These are phyloP conservation scores for Xenopus petersii DNA, from an alignment of 2,797 vertebrate species.

Conservation along the genomic window DNA sequence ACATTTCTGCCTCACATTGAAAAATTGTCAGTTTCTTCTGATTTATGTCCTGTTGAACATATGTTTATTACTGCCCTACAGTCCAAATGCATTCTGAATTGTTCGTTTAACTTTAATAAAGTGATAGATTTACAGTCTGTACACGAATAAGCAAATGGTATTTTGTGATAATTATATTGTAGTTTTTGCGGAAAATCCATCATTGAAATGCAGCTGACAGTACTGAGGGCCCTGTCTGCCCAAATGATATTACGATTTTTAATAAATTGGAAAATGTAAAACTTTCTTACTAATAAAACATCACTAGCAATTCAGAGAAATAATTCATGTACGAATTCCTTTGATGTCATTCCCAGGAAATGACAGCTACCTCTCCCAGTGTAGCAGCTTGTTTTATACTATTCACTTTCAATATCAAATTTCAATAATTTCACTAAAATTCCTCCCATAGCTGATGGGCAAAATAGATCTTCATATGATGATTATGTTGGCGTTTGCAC, in stretches of 20 bases:
- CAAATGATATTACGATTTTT: slow-evolving; percentile 50
- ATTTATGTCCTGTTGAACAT: too few species aligned
- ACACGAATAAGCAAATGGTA: slow-evolving; percentile 24
- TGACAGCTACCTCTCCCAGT: slow-evolving; percentile 43
- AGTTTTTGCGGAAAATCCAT: not conserved
- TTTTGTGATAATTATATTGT: slow-evolving; percentile 19
- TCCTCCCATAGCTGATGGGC: slow-evolving; percentile 32
- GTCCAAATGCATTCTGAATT: too few species aligned
- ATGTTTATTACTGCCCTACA: too few species aligned
- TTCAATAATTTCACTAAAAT: slow-evolving; percentile 41
- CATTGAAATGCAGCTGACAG: slow-evolving; percentile 41
- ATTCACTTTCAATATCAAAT: slow-evolving; percentile 45
- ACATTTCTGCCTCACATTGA: too few species aligned
- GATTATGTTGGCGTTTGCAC: slow-evolving; percentile 43
- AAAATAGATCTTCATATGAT: slow-evolving; percentile 33
- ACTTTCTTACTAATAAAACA: slow-evolving; percentile 50
- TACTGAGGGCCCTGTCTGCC: slow-evolving; percentile 2
- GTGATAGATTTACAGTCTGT: slow-evolving; percentile 2
- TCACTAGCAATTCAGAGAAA: slow-evolving; percentile 49
- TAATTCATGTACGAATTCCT: slow-evolving; percentile 48
- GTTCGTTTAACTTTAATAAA: not conserved
- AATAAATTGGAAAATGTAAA: slow-evolving; percentile 53
- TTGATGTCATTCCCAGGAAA: slow-evolving; percentile 45
- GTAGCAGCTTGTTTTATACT: slow-evolving; percentile 44
- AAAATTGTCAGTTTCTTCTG: too few species aligned